A percentile compares a stretch with the other conserved stretches of the same genome.
Evolutionary conservation across 2,888 invertebrate genomes (phyloP).

Genomic region (Leistus spinibarbis): DNA sequence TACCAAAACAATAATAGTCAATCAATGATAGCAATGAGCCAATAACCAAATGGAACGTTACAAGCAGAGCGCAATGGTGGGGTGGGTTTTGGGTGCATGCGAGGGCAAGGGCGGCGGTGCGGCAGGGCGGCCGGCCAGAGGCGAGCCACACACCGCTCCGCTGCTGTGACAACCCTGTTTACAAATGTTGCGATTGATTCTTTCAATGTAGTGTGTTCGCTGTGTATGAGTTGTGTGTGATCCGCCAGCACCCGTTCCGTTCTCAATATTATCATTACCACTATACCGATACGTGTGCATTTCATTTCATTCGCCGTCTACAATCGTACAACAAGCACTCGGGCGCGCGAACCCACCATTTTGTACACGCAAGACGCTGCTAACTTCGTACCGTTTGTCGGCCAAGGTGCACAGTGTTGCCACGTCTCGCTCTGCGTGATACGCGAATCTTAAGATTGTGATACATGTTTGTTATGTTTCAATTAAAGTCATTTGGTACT

Average conservation of each 20-base stretch:
- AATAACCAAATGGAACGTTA: constrained; percentile 60
- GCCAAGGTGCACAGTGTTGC: background rate
- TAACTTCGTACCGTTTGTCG: background rate
- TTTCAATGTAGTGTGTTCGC: constrained; percentile 51
- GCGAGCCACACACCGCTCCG: constrained; percentile 47
- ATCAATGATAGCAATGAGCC: constrained; percentile 61
- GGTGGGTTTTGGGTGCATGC: constrained; percentile 9
- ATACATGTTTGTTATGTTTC: too few relatives aligned
- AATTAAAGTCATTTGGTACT: too few relatives aligned
- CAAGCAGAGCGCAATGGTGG: constrained; percentile 2
- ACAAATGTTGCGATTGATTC: constrained; percentile 61
- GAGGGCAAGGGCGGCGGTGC: constrained; percentile 46
- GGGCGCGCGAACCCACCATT: background rate
- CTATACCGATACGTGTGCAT: background rate
- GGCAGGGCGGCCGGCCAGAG: constrained; percentile 53
- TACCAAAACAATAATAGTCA: constrained; percentile 61
- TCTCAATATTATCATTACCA: background rate
- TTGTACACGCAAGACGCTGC: constrained; percentile 1
- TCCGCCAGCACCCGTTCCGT: background rate
- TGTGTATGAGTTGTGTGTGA: constrained; percentile 48
- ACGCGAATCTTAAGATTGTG: too few relatives aligned
- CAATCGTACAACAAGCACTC: background rate
- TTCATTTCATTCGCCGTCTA: background rate
- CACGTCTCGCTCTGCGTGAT: background rate
- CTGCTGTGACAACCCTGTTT: constrained; percentile 59